phyloP scores from a whole-genome alignment of 2,888 invertebrate species.

The Chaetoderma sp. region DNA sequence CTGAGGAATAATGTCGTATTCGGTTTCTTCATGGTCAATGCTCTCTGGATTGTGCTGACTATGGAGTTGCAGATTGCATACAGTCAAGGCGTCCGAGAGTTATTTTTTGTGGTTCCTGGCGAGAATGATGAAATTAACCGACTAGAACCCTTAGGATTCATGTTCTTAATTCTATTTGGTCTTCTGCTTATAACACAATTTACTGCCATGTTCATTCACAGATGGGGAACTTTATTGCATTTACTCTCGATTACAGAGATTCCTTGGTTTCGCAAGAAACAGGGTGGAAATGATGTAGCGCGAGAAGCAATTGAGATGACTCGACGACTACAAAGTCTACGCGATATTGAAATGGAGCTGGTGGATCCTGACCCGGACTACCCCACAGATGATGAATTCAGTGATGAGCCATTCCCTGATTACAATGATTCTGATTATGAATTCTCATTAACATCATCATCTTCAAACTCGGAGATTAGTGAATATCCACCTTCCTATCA shows the following conservation, averaged over 20 bases:
- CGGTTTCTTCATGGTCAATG: slow-evolving; percentile 88
- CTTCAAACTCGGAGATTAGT: slow-evolving; percentile 28
- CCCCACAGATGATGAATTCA: neutral
- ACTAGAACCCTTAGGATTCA: slow-evolving; percentile 78
- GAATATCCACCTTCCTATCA: slow-evolving; percentile 44
- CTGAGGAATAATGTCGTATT: slow-evolving; percentile 57
- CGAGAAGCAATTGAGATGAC: slow-evolving; percentile 48
- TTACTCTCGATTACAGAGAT: slow-evolving; percentile 95
- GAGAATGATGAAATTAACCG: slow-evolving; percentile 32
- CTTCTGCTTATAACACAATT: slow-evolving; percentile 96
- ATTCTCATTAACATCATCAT: slow-evolving; percentile 23
- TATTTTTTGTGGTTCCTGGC: slow-evolving; percentile 50
- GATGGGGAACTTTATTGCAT: slow-evolving; percentile 96
- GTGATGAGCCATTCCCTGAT: slow-evolving; percentile 46
- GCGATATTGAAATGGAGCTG: slow-evolving; percentile 54
- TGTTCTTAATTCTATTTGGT: slow-evolving; percentile 98
- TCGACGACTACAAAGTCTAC: slow-evolving; percentile 50
- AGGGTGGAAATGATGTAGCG: slow-evolving; percentile 49
- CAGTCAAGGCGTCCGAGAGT: slow-evolving; percentile 76
- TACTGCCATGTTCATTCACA: slow-evolving; percentile 97
- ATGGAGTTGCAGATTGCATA: slow-evolving; percentile 90
- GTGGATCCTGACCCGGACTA: slow-evolving; percentile 47
- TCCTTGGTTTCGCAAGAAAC: slow-evolving; percentile 39
- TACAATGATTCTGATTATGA: slow-evolving; percentile 42
- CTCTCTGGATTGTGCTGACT: slow-evolving; percentile 97